A percentile compares a stretch with the other conserved stretches of the same genome.
Evolutionary conservation across 2,888 invertebrate species (phyloP).

Genomic region (Nezara viridula): DNA sequence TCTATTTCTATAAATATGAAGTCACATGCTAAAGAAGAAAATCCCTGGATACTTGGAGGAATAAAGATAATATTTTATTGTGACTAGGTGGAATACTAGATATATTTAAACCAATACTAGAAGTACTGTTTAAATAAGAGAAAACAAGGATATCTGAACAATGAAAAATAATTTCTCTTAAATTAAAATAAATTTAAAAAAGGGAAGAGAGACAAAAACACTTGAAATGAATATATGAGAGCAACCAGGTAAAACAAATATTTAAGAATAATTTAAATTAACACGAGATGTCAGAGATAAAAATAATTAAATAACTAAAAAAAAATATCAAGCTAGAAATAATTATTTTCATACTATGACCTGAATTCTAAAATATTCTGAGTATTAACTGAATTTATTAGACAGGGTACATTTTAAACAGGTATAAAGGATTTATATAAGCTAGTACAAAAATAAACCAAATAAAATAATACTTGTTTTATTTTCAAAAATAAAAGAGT

Average conservation of each 20-base stretch:
- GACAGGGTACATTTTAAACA: neutral
- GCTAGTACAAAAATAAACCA: slow-evolving; percentile 37
- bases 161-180: neutral
- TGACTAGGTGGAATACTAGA: neutral
- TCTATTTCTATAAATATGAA: neutral
- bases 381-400: neutral
- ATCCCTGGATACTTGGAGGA: neutral
- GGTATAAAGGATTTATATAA: slow-evolving; percentile 40
- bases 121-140: neutral
- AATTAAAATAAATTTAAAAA: neutral
- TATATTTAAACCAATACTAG: neutral
- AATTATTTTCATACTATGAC: neutral
- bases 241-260: neutral
- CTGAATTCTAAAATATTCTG: neutral
- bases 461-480: slow-evolving; percentile 20
- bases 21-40: neutral
- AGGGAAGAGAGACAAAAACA: neutral
- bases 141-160: neutral
- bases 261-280: neutral
- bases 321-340: neutral
- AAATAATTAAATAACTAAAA: neutral
- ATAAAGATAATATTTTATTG: neutral
- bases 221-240: neutral
- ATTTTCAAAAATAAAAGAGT: slow-evolving; percentile 29
- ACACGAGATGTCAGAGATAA: neutral